Percentiles rank a stretch among this genome's conserved stretches.
These are phyloP conservation scores for Crotalus horridus DNA, from an alignment of 2,113 vertebrate species.

Conservation along the genomic window DNA sequence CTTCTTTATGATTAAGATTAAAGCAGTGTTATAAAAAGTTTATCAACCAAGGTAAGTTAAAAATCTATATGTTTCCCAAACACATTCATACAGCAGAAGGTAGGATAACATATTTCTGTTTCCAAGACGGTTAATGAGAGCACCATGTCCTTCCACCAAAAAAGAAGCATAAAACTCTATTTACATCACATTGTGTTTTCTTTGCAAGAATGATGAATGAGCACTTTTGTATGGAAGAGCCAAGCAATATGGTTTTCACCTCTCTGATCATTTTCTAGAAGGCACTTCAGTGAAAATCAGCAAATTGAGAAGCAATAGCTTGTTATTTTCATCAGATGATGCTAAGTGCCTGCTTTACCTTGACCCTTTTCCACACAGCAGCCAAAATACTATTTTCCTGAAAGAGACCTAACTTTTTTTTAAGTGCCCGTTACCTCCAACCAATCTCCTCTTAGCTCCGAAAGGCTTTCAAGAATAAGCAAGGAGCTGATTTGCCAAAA, in stretches of 20 bases:
- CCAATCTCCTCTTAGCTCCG: background rate
- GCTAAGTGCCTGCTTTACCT: slow-evolving; percentile 19
- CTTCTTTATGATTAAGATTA: background rate
- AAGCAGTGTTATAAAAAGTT: background rate
- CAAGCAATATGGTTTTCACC: slow-evolving; percentile 38
- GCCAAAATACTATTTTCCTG: slow-evolving; percentile 40
- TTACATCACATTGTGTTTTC: background rate
- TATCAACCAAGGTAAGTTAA: background rate
- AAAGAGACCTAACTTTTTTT: slow-evolving; percentile 14
- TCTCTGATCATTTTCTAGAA: slow-evolving; percentile 12
- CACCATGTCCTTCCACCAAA: slow-evolving; percentile 13
- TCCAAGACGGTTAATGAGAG: background rate
- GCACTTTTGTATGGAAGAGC: slow-evolving; percentile 18
- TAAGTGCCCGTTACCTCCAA: slow-evolving; percentile 22
- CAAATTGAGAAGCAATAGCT: background rate
- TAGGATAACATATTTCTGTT: background rate
- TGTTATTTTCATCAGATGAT: slow-evolving; percentile 56
- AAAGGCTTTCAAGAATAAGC: background rate
- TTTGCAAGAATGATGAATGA: slow-evolving; percentile 1
- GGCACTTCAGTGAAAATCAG: slow-evolving; percentile 11
- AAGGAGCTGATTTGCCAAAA: background rate
- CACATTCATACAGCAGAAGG: background rate
- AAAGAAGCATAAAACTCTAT: rapidly evolving
- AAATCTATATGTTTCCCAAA: background rate
- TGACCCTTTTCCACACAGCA: slow-evolving; percentile 43